phyloP scores from a whole-genome alignment of 2,888 invertebrate genomes.

The Harmothoe impar region DNA sequence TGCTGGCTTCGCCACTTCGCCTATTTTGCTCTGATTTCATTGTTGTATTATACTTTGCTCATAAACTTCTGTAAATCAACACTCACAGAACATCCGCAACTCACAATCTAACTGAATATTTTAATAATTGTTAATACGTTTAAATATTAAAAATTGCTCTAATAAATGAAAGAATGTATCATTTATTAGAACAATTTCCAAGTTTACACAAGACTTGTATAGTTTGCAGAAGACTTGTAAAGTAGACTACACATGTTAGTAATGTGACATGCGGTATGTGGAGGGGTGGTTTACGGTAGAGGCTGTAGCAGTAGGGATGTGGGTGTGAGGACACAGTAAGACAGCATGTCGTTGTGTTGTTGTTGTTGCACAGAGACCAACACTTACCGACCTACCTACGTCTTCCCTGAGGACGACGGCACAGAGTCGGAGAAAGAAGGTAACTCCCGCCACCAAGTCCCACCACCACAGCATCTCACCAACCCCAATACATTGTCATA shows the following conservation, averaged over 20 bases:
- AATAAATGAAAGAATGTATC: too few relatives aligned
- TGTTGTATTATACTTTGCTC: too few relatives aligned
- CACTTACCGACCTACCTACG: slow-evolving; percentile 79
- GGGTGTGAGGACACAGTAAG: slow-evolving; percentile 19
- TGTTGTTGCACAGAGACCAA: slow-evolving; percentile 75
- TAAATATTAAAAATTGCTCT: too few relatives aligned
- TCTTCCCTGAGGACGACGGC: slow-evolving; percentile 78
- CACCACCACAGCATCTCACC: neutral
- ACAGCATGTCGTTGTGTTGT: slow-evolving; percentile 29
- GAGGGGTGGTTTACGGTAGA: neutral
- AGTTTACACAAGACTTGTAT: neutral
- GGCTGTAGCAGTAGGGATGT: slow-evolving; percentile 1
- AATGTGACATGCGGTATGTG: neutral
- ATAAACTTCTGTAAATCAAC: too few relatives aligned
- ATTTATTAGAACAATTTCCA: too few relatives aligned
- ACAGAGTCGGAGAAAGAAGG: slow-evolving; percentile 73
- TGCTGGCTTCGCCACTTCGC: too few relatives aligned
- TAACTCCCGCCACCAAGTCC: slow-evolving; percentile 41
- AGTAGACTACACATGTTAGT: neutral
- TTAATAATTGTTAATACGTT: too few relatives aligned
- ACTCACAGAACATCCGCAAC: too few relatives aligned
- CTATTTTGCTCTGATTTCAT: too few relatives aligned
- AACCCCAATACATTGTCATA: neutral
- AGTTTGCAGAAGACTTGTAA: neutral
- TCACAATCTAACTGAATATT: too few relatives aligned